Conservation (phyloP, 30 jellyfish, hydroid and myxozoan species). For the Catostylus mosaicus region DNA sequence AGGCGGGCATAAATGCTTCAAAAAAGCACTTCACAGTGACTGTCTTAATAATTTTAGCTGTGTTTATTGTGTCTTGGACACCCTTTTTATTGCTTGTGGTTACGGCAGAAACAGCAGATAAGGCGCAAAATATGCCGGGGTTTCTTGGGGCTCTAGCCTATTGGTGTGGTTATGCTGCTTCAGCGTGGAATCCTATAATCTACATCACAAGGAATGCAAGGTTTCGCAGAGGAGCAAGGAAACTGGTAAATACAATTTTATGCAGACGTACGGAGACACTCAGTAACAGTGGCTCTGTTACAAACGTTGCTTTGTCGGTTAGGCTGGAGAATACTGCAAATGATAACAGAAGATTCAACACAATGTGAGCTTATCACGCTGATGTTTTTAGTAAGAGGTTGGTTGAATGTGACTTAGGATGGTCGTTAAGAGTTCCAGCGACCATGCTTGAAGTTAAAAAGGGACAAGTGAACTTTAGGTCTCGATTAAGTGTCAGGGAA, state of each 20-base stretch:
- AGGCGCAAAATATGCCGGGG: slow-evolving; percentile 42
- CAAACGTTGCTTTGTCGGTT: slow-evolving; percentile 2
- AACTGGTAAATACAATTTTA: not conserved
- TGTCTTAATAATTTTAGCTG: slow-evolving; percentile 24
- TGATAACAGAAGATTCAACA: too few relatives aligned
- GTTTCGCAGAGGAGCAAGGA: slow-evolving; percentile 46
- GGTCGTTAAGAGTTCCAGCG: too few relatives aligned
- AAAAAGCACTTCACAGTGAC: slow-evolving; percentile 63
- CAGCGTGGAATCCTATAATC: slow-evolving; percentile 68
- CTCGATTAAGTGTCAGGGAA: too few relatives aligned
- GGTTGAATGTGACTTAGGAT: too few relatives aligned
- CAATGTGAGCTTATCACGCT: too few relatives aligned
- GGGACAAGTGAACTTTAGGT: too few relatives aligned
- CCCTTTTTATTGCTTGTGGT: slow-evolving; percentile 52
- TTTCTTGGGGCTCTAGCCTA: slow-evolving; percentile 73
- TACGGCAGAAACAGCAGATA: slow-evolving; percentile 25
- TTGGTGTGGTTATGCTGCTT: slow-evolving; percentile 74
- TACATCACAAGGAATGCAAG: slow-evolving; percentile 40
- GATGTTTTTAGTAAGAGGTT: too few relatives aligned
- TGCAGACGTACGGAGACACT: not conserved
- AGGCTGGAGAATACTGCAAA: too few relatives aligned
- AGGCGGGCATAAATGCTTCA: slow-evolving; percentile 29
- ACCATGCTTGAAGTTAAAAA: too few relatives aligned
- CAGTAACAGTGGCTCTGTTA: not conserved
- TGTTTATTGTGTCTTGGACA: slow-evolving; percentile 65